Evolutionary conservation across 1,140 invertebrate species (phyloP).

Genomic region (Heliothis subflexa): DNA sequence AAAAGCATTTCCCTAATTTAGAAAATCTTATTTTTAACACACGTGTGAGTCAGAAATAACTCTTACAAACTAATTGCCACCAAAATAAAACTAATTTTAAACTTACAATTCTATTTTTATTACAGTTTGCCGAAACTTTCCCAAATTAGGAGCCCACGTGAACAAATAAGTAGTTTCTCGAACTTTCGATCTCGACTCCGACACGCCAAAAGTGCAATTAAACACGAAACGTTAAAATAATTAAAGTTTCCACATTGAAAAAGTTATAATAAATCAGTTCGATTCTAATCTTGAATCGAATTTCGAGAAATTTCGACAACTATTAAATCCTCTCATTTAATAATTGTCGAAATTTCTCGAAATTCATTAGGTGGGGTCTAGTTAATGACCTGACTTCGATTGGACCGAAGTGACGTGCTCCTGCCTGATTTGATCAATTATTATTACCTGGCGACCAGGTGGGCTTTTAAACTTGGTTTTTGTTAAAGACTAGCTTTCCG

Average conservation of each 20-base stretch:
- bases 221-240: slow-evolving; percentile 29
- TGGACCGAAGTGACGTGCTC: slow-evolving; percentile 17
- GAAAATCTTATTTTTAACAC: too few relatives aligned
- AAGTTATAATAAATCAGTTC: slow-evolving; percentile 20
- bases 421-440: slow-evolving; percentile 42
- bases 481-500: slow-evolving; percentile 12
- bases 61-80: too few relatives aligned
- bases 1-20: too few relatives aligned
- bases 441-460: slow-evolving; percentile 1
- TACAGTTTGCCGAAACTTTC: neutral
- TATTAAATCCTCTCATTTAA: too few relatives aligned
- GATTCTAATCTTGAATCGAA: slow-evolving; percentile 25
- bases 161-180: too few relatives aligned
- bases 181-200: neutral
- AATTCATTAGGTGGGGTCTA: slow-evolving; percentile 29
- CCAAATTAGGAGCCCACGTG: neutral
- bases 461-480: neutral
- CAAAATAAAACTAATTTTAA: too few relatives aligned
- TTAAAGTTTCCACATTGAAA: slow-evolving; percentile 38
- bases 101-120: too few relatives aligned
- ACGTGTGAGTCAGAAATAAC: too few relatives aligned
- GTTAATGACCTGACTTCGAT: slow-evolving; percentile 4
- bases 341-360: slow-evolving; percentile 32
- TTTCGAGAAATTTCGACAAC: too few relatives aligned
- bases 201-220: slow-evolving; percentile 28